A percentile compares a stretch with the other conserved stretches of the same genome.
phyloP scores from a whole-genome alignment of 2,888 invertebrate genomes.

The Anticlea derivata region DNA sequence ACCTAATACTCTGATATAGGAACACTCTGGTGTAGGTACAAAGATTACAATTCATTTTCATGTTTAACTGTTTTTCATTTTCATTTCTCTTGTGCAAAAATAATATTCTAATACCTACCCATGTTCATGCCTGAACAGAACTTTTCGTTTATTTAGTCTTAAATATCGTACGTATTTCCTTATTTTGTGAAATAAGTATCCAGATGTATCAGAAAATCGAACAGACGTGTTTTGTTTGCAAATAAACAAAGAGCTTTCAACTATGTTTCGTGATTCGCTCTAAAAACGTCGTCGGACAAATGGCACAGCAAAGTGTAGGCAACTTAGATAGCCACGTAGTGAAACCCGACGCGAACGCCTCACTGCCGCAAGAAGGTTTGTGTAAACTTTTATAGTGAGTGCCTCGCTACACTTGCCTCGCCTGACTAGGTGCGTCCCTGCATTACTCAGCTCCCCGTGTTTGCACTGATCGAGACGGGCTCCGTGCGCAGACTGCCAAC shows the following conservation, averaged over 20 bases:
- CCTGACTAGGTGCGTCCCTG: conserved; percentile 74
- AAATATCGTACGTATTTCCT: conserved; percentile 36
- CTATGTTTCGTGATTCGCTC: conserved; percentile 76
- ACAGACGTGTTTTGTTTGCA: conserved; percentile 65
- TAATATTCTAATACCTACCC: background rate
- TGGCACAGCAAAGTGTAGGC: conserved; percentile 47
- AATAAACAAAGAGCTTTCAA: conserved; percentile 70
- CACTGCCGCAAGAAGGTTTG: conserved; percentile 67
- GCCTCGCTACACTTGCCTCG: conserved; percentile 46
- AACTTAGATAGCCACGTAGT: conserved; percentile 47
- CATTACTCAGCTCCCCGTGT: conserved; percentile 76
- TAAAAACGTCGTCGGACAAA: conserved; percentile 74
- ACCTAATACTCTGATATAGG: conserved; percentile 7
- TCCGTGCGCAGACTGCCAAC: conserved; percentile 70
- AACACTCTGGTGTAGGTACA: no score
- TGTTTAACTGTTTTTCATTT: no score
- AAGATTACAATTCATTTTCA: no score
- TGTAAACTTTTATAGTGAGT: conserved; percentile 80
- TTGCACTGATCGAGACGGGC: conserved; percentile 74
- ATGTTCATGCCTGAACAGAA: conserved; percentile 1
- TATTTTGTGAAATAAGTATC: conserved; percentile 63
- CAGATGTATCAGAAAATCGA: conserved; percentile 66
- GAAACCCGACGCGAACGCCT: conserved; percentile 66
- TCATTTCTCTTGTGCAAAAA: background rate
- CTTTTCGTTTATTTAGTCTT: conserved; percentile 2